Base-by-base conservation (phyloP, 2,113 vertebrate species). In the Psilopogon haemacephalus region DNA sequence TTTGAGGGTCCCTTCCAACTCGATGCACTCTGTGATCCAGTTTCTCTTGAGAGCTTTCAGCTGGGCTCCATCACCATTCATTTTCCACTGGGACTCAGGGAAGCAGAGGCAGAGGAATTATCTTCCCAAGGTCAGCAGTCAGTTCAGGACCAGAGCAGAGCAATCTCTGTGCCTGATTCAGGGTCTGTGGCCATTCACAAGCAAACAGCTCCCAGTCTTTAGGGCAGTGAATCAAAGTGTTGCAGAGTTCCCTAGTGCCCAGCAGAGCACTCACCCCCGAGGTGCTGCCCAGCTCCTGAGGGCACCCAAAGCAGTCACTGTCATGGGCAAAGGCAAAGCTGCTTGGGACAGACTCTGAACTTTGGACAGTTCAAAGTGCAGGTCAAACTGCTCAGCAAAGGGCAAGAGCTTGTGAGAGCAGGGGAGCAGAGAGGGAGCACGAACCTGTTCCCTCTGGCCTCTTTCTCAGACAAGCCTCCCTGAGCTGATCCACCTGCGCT, bases 211-310 rank as follows among this genome's bases (percentile, higher is more conserved):
- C 46, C 46, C 18, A 37, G 24, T 13, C 71, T 86, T 68, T 9
- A 64, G 48, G n/a, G 42, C 72, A 56, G 1, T 23, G 28, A 76
- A 35, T 52, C n/a, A 56, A 71, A 59, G 15, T 37, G 35, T 14
- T 42, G 9, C 10, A 59, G 26, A 80, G 33, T 0, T n/a, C n/a
- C n/a, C n/a, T n/a, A n/a, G n/a, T n/a, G 37, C 12, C 46, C 33
- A 79, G 44, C 11, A 73, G 73, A 38, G 50, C 56, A 19, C 24
- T 69, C 30, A 30, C 15, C 28, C 60, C 64, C 65, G n/a, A 76
- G 89, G 38, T 9, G 23, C 15, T 35, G 15, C 6, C 21, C 42
- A 55, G 48, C 28, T 76, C 46, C 69, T 55, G 73, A 78, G 69
- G 54, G 28, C 23, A 48, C 26, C 30, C 54, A 60, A 17, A 86